Evolutionary conservation across 2,797 vertebrate genomes (phyloP).

Genomic region (Hafferia zeledoni): DNA sequence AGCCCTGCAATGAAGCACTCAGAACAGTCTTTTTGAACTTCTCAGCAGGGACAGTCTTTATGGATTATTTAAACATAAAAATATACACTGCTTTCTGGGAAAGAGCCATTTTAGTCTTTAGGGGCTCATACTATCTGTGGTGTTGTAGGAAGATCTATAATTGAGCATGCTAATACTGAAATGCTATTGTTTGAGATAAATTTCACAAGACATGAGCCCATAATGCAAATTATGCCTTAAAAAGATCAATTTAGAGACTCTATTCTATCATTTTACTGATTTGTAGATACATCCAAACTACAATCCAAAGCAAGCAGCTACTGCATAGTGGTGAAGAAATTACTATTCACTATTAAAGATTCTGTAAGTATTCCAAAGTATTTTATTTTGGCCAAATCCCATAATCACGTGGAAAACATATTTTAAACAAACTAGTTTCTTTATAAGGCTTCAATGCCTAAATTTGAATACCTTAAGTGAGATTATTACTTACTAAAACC

Average conservation of each 20-base stretch:
- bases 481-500: background rate
- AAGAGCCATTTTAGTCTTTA: constrained; percentile 25
- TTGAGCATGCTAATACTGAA: constrained; percentile 25
- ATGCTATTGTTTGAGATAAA: background rate
- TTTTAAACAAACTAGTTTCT: background rate
- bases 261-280: background rate
- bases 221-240: constrained; percentile 7
- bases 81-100: constrained; percentile 7
- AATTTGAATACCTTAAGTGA: background rate
- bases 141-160: constrained; percentile 2
- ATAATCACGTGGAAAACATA: background rate
- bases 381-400: background rate
- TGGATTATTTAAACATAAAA: constrained; percentile 67
- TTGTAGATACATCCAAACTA: background rate
- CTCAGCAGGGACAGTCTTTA: constrained; percentile 47
- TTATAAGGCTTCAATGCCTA: background rate
- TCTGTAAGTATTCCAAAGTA: background rate
- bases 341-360: background rate
- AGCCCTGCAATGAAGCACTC: constrained; percentile 13
- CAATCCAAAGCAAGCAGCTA: background rate
- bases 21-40: constrained; percentile 14
- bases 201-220: background rate
- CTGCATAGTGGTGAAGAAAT: background rate
- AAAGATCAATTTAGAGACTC: constrained; percentile 5
- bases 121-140: background rate